Base-by-base conservation (phyloP, 2,797 vertebrate genomes). In the Chiroxiphia lanceolata region DNA sequence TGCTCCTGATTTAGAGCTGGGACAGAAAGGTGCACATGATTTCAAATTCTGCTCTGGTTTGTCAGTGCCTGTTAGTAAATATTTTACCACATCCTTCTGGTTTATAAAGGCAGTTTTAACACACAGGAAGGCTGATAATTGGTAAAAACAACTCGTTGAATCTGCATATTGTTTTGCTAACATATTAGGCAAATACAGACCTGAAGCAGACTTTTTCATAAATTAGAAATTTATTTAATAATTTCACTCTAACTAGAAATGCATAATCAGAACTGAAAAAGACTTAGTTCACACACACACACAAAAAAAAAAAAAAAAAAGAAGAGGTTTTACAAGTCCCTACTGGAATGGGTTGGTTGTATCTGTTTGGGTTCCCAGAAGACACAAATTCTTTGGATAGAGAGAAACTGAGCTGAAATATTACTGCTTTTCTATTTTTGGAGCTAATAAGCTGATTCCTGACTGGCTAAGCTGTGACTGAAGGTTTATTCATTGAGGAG, bases 381-480 rank as follows among this genome's bases (percentile, higher is more conserved):
- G 40, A 25, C 5, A 77, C 6, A 54, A 18, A 11, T 27, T 38
- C 64, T 65, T 76, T 47, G 13, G 56, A 57, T 25, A 56, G 31
- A 83, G 80, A 80, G 23, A 83, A 76, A 67, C 34, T 50, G 48
- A 81, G 9, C 15, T 83, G 61, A 63, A 94, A 84, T 82, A 74
- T 34, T 86, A 74, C 27, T 94, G 13, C 5, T 90, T 88, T 57
- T 72, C 86, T 89, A 40, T 50, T 95, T 94, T 78, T 78, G 69
- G 63, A 86, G 33, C 15, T 74, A 75, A 38, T 77, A 86, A 94
- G 10, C 15, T 54, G 72, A 77, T 91, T 94, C 74, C 64, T 94
- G 65, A 71, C 53, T 88, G 72, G 72, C 8, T 94, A 75, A 95
- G 83, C 81, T 83, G 57, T 93, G 88, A 79, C 45, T 89, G 88